Conservation (phyloP, 1,140 invertebrate species). For the Cydia pomonella region DNA sequence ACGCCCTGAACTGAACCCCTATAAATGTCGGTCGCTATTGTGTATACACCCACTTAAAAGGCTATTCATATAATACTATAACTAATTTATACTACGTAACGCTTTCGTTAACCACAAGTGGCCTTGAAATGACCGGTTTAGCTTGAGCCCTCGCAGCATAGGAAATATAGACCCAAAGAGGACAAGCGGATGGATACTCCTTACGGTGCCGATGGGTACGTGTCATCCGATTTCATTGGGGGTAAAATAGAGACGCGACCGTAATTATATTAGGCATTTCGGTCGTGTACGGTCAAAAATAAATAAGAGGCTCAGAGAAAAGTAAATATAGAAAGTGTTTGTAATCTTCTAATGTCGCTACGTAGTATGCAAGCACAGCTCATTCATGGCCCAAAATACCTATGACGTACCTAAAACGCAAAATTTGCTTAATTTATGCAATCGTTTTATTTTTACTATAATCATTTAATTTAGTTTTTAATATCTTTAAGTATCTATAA, state of each 20-base stretch:
- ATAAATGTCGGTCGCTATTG: background rate
- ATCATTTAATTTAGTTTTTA: too few relatives aligned
- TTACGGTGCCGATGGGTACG: background rate
- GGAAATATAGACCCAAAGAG: background rate
- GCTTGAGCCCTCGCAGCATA: background rate
- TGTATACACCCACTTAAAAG: slow-evolving; percentile 6
- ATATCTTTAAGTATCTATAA: too few relatives aligned
- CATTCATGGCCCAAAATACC: too few relatives aligned
- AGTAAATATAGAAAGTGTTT: background rate
- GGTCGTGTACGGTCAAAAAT: background rate
- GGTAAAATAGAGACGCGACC: background rate
- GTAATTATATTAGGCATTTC: background rate
- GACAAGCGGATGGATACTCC: background rate
- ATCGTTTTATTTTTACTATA: too few relatives aligned
- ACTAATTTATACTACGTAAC: slow-evolving; percentile 2
- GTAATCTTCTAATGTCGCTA: background rate
- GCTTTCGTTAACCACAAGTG: background rate
- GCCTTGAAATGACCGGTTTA: background rate
- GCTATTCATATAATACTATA: slow-evolving; percentile 9
- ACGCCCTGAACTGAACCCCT: background rate
- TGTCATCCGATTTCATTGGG: background rate
- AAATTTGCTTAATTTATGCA: too few relatives aligned
- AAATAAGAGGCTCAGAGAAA: background rate
- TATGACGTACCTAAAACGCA: too few relatives aligned
- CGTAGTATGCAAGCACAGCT: background rate